phyloP scores from a whole-genome alignment of 2,113 vertebrate genomes.

The Ctenodactylus gundi region DNA sequence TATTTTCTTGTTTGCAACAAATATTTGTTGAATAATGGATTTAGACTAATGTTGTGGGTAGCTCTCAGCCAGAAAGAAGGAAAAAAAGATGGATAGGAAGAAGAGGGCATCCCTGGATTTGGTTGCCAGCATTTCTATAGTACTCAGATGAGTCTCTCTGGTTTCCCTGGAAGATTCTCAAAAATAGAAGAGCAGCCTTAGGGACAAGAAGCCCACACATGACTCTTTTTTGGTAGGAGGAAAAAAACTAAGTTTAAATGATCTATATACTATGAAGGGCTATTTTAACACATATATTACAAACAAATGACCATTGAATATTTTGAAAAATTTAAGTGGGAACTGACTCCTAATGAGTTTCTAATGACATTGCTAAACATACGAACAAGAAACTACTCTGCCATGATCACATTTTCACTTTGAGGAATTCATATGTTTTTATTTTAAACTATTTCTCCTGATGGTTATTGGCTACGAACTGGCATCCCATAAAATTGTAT shows the following conservation, averaged over 20 bases:
- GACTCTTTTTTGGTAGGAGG: not conserved
- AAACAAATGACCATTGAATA: not conserved
- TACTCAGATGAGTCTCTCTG: not conserved
- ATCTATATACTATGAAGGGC: not conserved
- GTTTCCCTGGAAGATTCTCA: not conserved
- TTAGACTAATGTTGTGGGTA: not conserved
- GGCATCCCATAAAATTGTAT: not conserved
- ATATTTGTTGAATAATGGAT: slow-evolving; percentile 39
- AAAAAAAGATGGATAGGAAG: not conserved
- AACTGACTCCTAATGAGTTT: slow-evolving; percentile 9
- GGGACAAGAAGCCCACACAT: not conserved
- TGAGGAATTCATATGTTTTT: not conserved
- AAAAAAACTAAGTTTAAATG: not conserved
- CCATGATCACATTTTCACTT: not conserved
- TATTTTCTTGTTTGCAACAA: slow-evolving; percentile 27
- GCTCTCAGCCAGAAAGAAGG: not conserved
- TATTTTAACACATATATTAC: not conserved
- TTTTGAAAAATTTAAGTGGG: slow-evolving; percentile 32
- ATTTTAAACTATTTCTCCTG: not conserved
- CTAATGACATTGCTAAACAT: slow-evolving; percentile 12
- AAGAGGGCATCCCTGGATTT: not conserved
- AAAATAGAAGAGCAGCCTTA: not conserved
- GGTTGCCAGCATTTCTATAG: not conserved
- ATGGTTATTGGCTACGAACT: not conserved
- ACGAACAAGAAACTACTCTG: not conserved